phyloP scores from a whole-genome alignment of 2,888 invertebrate species.

The Luperina testacea region DNA sequence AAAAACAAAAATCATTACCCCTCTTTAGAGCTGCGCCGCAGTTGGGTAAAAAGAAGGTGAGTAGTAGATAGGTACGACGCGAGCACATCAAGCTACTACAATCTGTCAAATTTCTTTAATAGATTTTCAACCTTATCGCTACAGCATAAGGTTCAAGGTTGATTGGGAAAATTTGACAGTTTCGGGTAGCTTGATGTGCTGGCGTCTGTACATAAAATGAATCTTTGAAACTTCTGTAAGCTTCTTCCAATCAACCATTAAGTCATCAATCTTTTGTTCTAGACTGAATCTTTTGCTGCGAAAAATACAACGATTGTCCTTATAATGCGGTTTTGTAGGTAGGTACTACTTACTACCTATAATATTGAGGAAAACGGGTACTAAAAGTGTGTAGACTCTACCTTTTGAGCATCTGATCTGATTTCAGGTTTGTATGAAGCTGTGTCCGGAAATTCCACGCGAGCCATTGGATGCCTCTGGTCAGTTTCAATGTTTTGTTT shows the following conservation, averaged over 20 bases:
- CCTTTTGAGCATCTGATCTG: constrained; percentile 10
- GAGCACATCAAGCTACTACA: too few species aligned
- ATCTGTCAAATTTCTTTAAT: too few species aligned
- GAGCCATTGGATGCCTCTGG: background rate
- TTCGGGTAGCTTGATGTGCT: too few species aligned
- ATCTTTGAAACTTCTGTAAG: background rate
- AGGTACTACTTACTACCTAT: background rate
- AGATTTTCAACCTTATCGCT: too few species aligned
- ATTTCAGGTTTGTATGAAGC: constrained; percentile 30
- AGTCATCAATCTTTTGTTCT: background rate
- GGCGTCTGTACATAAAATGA: background rate
- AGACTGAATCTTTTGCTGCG: background rate
- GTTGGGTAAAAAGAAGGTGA: background rate
- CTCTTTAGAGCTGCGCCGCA: too few species aligned
- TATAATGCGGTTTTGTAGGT: background rate
- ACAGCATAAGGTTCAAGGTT: too few species aligned
- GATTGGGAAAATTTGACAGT: too few species aligned
- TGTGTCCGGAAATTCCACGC: constrained; percentile 48
- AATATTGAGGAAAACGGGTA: constrained; percentile 31
- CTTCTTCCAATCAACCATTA: too few species aligned
- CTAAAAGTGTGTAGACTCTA: background rate
- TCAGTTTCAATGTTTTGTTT: background rate
- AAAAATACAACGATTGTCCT: background rate
- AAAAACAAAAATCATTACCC: too few species aligned
- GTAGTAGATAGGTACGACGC: too few species aligned